Base-by-base conservation (phyloP, 2,888 invertebrate genomes). In the Hirtodrosophila histrioides region DNA sequence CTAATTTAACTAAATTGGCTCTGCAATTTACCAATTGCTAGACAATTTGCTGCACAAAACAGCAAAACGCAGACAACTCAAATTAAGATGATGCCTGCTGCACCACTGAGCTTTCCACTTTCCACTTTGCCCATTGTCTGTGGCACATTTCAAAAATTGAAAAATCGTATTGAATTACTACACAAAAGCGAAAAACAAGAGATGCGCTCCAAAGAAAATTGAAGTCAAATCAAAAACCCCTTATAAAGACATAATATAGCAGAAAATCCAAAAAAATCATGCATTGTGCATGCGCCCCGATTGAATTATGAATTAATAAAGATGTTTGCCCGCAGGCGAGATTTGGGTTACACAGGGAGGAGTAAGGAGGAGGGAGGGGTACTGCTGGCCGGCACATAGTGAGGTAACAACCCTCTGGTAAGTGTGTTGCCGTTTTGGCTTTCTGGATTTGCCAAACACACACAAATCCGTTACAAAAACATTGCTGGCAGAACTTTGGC, bases 291-390 rank as follows among this genome's bases (percentile, higher is more conserved):
- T 61, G 67, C 60, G 75, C 72, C 84, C 88, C 87, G 86, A 90
- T 91, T 91, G 86, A 90, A 90, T 91, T 91, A 91, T 91, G 90
- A 91, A 90, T 90, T 90, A 90, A 90, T 91, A 90, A 90, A 91
- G 89, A 89, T 90, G 84, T 89, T 89, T 88, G 89, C 90, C 91
- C 90, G 91, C 90, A 90, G 91, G 90, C 89, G 66, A 89, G 91
- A 89, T 89, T 91, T 90, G 87, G 89, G 88, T 91, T 91, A 90
- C 91, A 75, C 68, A 74, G 4, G 27, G 27, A 27, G 5, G 33
- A 44, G 35, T 50, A 45, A 62, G 41, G 33, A 17, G 7, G 9
- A 27, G n/a, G 6, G 12, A 11, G 41, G 4, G 8, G 36, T 3
- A 10, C 7, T 2, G 11, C 31, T 41, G 23, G 9, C 50, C 35